A percentile compares a stretch with the other conserved stretches of the same genome.
Conservation (phyloP, 2,113 vertebrate genomes). For the Sorex araneus region DNA sequence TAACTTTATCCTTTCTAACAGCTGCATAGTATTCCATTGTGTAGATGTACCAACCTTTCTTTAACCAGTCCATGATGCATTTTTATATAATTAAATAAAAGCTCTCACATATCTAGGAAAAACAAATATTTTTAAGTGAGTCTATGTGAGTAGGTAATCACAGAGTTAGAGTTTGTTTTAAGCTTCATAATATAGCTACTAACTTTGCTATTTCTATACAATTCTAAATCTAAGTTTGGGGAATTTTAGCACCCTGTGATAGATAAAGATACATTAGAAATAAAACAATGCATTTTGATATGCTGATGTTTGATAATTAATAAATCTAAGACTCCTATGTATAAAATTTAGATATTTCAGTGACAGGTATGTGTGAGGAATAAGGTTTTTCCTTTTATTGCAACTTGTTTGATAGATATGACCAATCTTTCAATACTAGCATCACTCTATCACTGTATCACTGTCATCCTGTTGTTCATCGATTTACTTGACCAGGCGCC, state of each 20-base stretch:
- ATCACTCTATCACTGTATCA: no score
- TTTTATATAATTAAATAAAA: neutral
- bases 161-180: neutral
- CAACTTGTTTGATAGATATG: neutral
- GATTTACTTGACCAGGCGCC: no score
- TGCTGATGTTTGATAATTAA: neutral
- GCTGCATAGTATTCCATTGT: no score
- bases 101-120: neutral
- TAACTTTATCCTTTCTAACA: no score
- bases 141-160: neutral
- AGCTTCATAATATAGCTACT: neutral
- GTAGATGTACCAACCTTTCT: no score
- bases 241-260: neutral
- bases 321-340: neutral
- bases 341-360: neutral
- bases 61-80: no score
- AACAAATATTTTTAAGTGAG: neutral
- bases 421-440: neutral
- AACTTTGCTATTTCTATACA: neutral
- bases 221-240: neutral
- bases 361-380: neutral
- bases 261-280: neutral
- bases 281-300: constrained; percentile 1
- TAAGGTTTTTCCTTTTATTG: neutral
- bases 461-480: no score